Evolutionary conservation across 2,888 invertebrate species (phyloP).

Genomic region (Heteropelma amictum): DNA sequence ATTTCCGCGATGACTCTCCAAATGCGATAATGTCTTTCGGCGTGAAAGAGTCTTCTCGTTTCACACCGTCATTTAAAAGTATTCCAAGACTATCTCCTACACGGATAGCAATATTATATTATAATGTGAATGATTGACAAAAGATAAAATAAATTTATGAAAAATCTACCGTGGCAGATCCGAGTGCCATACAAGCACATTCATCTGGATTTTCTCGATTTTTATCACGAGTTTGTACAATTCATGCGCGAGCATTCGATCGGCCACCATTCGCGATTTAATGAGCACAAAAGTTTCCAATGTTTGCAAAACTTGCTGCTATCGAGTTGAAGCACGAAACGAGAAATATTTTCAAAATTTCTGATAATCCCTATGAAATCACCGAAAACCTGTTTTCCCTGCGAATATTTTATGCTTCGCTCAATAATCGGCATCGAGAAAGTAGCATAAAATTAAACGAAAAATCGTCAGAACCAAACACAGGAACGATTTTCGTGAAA

Average conservation of each 20-base stretch:
- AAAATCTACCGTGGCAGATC: conserved; percentile 44
- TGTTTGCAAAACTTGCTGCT: no score
- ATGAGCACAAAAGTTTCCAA: no score
- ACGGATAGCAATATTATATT: conserved; percentile 31
- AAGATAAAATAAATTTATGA: background rate
- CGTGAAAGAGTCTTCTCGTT: conserved; percentile 3
- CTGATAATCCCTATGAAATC: no score
- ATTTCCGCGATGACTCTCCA: conserved; percentile 9
- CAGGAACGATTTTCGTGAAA: background rate
- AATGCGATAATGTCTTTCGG: conserved; percentile 1
- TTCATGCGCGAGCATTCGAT: no score
- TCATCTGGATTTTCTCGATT: conserved; percentile 48
- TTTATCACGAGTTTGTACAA: no score
- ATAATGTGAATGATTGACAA: background rate
- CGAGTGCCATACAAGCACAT: conserved; percentile 65
- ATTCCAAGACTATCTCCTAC: conserved; percentile 37
- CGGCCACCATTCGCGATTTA: no score
- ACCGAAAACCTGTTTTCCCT: no score
- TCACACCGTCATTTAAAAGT: conserved; percentile 13
- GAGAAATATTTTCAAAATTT: no score
- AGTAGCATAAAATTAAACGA: background rate
- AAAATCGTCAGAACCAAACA: background rate
- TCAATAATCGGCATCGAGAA: background rate
- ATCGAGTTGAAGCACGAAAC: no score
- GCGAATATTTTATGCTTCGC: background rate